Percentiles rank a stretch among this genome's conserved stretches.
Conservation (phyloP, 2,797 vertebrate genomes). For the Etheostoma nigrum region DNA sequence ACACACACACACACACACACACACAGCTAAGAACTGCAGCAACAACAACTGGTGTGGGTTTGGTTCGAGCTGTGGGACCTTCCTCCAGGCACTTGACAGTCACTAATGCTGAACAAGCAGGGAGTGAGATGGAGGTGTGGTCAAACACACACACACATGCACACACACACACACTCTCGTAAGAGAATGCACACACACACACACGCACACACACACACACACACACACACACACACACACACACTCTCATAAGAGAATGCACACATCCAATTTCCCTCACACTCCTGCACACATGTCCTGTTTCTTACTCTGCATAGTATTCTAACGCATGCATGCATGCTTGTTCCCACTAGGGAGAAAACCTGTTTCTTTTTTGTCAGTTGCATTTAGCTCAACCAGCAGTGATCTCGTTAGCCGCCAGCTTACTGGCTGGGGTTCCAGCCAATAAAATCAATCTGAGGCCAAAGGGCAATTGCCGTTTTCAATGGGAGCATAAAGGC, state of each 20-base stretch:
- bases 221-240: not conserved
- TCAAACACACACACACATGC: slow-evolving; percentile 14
- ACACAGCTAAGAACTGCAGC: slow-evolving; percentile 40
- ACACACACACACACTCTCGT: slow-evolving; percentile 2
- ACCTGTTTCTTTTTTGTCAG: slow-evolving; percentile 71
- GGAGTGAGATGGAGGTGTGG: slow-evolving; percentile 39
- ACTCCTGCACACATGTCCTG: slow-evolving; percentile 18
- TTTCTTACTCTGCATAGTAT: slow-evolving; percentile 11
- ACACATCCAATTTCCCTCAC: slow-evolving; percentile 10
- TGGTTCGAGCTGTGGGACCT: slow-evolving; percentile 62
- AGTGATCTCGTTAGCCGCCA: slow-evolving; percentile 61
- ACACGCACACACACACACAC: slow-evolving; percentile 10
- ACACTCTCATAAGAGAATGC: not conserved
- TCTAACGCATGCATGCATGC: not conserved
- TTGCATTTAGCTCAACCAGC: slow-evolving; percentile 58
- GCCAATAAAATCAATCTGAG: slow-evolving; percentile 63
- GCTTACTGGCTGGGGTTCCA: slow-evolving; percentile 39
- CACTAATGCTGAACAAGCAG: slow-evolving; percentile 73
- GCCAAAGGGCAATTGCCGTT: slow-evolving; percentile 57
- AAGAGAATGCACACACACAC: not conserved
- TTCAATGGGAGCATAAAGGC: slow-evolving; percentile 44
- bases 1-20: slow-evolving; percentile 6
- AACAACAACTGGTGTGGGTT: slow-evolving; percentile 68
- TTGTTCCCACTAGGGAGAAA: slow-evolving; percentile 48
- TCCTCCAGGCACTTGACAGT: slow-evolving; percentile 64